Evolutionary conservation across 2,113 vertebrate genomes (phyloP), one percentile per base, ranked within the genome.

Genomic region (Dascyllus trimaculatus): DNA sequence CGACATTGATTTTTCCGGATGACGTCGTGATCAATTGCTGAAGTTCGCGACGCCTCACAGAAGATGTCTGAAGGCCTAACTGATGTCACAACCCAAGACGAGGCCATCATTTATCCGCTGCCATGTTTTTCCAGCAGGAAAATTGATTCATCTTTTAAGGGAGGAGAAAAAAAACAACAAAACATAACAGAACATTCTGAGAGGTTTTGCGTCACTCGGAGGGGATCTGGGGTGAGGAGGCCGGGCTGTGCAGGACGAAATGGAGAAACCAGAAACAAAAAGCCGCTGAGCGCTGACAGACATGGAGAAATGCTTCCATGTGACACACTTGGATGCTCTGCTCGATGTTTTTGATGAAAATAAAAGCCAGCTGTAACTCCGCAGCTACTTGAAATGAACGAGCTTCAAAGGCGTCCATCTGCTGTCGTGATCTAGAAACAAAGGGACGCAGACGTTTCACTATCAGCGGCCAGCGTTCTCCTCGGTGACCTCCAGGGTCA

Each of bases 1-100:
- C 51, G 56, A 66, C 76, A 90, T 85, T 60, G 82, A 90, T 90
- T 84, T 84, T 65, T 38, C 64, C 61, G 25, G 64, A 60, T 35
- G 75, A 75, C 4, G 1, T 61, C n/a, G 13, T 43, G 71, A 88
- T 88, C 70, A 76, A 87, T 85, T 72, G 76, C 78, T 79, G 29
- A 56, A 51, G 58, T 75, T 85, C 64, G 71, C 53, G 58, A 80
- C 73, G 76, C 29, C 21, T 62, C 25, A 64, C 35, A 65, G 72
- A 53, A 80, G 1, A 78, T 5, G 32, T 71, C 17, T 65, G 43
- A 59, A 5, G 43, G 17, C 15, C 35, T 32, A 63, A 49, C 66
- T 81, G 64, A 84, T 80, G 80, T 88, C 73, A 82, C 43, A 35
- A 2, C 21, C 19, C 15, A 53, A 75, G 48, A 81, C 49, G 49